A percentile compares a stretch with the other conserved stretches of the same genome.
phyloP scores from a whole-genome alignment of 2,113 vertebrate genomes.

The Passer montanus region DNA sequence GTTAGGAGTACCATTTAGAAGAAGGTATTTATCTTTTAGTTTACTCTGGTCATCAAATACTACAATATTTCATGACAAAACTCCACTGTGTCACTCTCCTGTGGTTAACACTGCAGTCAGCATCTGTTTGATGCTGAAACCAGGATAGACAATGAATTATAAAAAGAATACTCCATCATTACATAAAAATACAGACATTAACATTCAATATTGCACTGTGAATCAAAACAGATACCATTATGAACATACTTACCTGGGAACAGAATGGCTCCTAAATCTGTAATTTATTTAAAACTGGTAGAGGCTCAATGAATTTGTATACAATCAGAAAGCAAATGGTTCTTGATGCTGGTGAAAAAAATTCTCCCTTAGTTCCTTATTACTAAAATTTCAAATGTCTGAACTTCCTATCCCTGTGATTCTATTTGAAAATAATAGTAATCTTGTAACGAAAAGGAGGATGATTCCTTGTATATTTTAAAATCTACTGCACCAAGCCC shows the following conservation, averaged over 20 bases:
- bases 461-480: background rate
- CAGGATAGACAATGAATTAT: background rate
- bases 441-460: background rate
- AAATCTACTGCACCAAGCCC: background rate
- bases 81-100: background rate
- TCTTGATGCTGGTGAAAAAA: background rate
- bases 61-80: background rate
- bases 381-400: background rate
- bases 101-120: background rate
- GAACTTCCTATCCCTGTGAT: background rate
- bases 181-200: background rate
- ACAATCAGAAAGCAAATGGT: background rate
- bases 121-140: conserved; percentile 20
- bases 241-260: background rate
- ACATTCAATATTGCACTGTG: background rate
- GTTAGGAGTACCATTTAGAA: background rate
- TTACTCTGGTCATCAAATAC: background rate
- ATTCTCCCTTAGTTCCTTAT: background rate
- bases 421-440: background rate
- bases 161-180: background rate
- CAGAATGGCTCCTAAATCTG: background rate
- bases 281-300: background rate
- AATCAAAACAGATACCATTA: background rate
- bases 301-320: background rate
- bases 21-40: background rate